Percentiles rank a stretch among this genome's conserved stretches.
Evolutionary conservation across 2,797 vertebrate genomes (phyloP).

Genomic region (Melanogrammus aeglefinus): DNA sequence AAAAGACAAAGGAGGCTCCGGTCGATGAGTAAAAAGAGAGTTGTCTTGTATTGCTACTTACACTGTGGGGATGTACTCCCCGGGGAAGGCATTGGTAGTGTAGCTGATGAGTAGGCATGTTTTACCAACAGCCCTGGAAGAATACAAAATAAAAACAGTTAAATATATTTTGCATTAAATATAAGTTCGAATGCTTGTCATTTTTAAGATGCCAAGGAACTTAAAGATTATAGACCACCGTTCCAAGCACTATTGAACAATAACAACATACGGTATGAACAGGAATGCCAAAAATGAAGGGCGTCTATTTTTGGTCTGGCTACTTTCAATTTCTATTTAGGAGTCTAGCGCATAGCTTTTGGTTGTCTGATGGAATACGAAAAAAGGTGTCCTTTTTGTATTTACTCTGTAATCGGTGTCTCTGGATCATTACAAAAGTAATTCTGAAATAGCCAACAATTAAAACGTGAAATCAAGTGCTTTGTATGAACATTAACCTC

Average conservation of each 20-base stretch:
- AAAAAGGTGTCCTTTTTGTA: not conserved
- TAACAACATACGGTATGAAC: not conserved
- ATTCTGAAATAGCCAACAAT: not conserved
- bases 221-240: not conserved
- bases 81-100: constrained; percentile 98
- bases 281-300: not conserved
- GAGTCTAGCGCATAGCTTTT: not conserved
- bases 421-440: not conserved
- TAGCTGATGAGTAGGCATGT: constrained; percentile 99
- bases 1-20: not conserved
- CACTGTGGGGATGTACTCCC: constrained; percentile 99
- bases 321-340: not conserved
- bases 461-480: not conserved
- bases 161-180: not conserved
- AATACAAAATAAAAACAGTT: not conserved
- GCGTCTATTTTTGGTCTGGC: not conserved
- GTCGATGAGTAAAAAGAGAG: not conserved
- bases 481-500: not conserved
- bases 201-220: not conserved
- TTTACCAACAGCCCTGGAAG: constrained; percentile 92
- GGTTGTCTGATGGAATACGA: not conserved
- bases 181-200: not conserved
- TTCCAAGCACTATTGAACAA: not conserved
- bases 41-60: constrained; percentile 70
- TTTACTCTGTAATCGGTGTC: not conserved